These are phyloP conservation scores for Hydrocynus forskahlii DNA, from an alignment of 2,797 vertebrate species.

Conservation along the genomic window DNA sequence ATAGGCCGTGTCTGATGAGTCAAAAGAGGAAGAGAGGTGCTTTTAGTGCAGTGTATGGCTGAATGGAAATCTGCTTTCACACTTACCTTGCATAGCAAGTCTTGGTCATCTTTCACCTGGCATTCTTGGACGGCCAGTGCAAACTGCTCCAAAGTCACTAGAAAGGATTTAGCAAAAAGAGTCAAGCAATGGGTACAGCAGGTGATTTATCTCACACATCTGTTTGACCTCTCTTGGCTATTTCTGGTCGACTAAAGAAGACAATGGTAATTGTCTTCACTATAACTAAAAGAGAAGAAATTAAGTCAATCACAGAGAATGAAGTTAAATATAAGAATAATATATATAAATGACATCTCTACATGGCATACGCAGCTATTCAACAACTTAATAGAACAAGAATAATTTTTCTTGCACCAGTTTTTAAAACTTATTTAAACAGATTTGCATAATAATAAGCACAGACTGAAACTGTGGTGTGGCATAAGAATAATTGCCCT, in stretches of 20 bases:
- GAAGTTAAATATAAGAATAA: neutral
- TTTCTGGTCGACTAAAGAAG: neutral
- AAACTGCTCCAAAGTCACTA: conserved; percentile 72
- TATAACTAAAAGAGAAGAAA: no score
- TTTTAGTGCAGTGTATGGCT: conserved; percentile 55
- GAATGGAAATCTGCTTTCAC: conserved; percentile 74
- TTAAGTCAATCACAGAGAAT: no score
- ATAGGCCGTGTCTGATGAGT: conserved; percentile 69
- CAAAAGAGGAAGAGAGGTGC: conserved; percentile 64
- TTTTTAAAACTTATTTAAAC: neutral
- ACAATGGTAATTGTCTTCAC: no score
- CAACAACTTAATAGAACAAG: neutral
- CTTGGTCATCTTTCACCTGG: conserved; percentile 56
- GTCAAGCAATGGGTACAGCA: neutral
- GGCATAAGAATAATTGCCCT: conserved; percentile 39
- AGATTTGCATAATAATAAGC: conserved; percentile 18
- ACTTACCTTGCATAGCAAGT: conserved; percentile 72
- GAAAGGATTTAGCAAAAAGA: conserved; percentile 12
- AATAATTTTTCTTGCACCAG: neutral
- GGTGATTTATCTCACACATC: neutral
- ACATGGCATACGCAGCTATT: neutral
- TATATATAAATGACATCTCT: neutral
- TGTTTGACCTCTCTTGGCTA: neutral
- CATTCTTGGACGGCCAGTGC: conserved; percentile 61
- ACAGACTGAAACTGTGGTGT: conserved; percentile 5